A percentile compares a stretch with the other conserved stretches of the same genome.
Conservation (phyloP, 1,140 invertebrate genomes). For the Drosophila ironensis region DNA sequence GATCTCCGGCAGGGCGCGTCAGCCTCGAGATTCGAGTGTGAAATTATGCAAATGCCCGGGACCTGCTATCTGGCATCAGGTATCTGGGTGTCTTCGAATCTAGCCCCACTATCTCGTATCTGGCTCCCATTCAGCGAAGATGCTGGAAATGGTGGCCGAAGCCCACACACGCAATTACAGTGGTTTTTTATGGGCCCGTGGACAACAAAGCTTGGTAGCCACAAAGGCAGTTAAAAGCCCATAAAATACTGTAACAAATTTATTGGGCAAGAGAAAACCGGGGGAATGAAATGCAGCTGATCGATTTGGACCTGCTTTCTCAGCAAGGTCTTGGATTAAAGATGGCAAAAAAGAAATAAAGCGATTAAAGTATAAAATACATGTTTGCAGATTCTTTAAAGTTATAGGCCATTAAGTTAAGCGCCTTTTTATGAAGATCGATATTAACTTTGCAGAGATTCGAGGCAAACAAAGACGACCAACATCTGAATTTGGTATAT, state of each 20-base stretch:
- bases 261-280: conserved; percentile 53
- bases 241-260: conserved; percentile 78
- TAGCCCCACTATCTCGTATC: too few relatives aligned
- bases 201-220: conserved; percentile 67
- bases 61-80: conserved; percentile 49
- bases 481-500: conserved; percentile 4
- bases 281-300: not conserved
- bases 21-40: conserved; percentile 52
- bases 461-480: too few relatives aligned
- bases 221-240: conserved; percentile 76
- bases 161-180: conserved; percentile 59
- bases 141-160: conserved; percentile 1
- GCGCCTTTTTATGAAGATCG: too few relatives aligned
- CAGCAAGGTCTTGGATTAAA: too few relatives aligned
- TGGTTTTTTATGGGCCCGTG: conserved; percentile 44
- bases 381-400: too few relatives aligned
- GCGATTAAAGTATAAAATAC: too few relatives aligned
- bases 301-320: conserved; percentile 22
- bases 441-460: too few relatives aligned
- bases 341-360: too few relatives aligned
- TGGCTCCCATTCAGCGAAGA: conserved; percentile 10
- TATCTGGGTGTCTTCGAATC: too few relatives aligned
- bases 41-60: conserved; percentile 68
- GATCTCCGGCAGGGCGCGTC: conserved; percentile 38
- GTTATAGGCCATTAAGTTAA: too few relatives aligned